Conservation (phyloP, 2,888 invertebrate species). For the Neelides folsomi region DNA sequence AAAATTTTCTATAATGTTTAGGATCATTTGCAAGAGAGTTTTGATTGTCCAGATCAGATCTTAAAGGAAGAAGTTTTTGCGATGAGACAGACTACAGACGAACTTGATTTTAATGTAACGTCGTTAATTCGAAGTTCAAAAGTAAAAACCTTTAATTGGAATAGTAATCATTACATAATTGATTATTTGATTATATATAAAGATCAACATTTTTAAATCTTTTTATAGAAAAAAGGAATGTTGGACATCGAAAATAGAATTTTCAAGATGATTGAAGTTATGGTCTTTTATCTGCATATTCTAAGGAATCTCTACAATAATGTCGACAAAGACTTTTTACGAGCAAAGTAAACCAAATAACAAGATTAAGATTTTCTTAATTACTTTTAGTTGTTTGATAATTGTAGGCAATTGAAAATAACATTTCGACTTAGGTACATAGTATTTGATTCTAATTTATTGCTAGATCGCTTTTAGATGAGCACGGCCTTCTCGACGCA, state of each 20-base stretch:
- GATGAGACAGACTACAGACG: constrained; percentile 20
- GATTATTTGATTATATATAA: background rate
- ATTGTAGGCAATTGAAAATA: too few relatives aligned
- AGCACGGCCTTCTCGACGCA: constrained; percentile 11
- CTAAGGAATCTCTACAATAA: constrained; percentile 15
- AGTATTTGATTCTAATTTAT: too few relatives aligned
- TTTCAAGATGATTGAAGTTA: constrained; percentile 32
- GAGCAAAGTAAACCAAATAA: constrained; percentile 12
- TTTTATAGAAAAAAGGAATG: constrained; percentile 26
- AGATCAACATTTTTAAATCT: background rate
- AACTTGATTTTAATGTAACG: constrained; percentile 18
- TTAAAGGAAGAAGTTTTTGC: constrained; percentile 1
- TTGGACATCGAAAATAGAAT: constrained; percentile 29
- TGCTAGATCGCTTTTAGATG: constrained; percentile 11
- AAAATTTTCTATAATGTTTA: background rate
- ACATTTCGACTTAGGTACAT: too few relatives aligned
- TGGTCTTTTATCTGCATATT: constrained; percentile 32
- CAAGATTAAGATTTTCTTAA: too few relatives aligned
- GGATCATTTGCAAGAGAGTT: background rate
- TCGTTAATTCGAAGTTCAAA: constrained; percentile 19
- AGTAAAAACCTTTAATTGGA: constrained; percentile 12
- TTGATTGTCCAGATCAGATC: background rate
- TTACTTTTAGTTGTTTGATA: too few relatives aligned
- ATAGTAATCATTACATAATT: background rate
- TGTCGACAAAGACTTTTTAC: constrained; percentile 14